A percentile compares a stretch with the other conserved stretches of the same genome.
phyloP scores from a whole-genome alignment of 2,888 invertebrate genomes.

The Eristalis pertinax region DNA sequence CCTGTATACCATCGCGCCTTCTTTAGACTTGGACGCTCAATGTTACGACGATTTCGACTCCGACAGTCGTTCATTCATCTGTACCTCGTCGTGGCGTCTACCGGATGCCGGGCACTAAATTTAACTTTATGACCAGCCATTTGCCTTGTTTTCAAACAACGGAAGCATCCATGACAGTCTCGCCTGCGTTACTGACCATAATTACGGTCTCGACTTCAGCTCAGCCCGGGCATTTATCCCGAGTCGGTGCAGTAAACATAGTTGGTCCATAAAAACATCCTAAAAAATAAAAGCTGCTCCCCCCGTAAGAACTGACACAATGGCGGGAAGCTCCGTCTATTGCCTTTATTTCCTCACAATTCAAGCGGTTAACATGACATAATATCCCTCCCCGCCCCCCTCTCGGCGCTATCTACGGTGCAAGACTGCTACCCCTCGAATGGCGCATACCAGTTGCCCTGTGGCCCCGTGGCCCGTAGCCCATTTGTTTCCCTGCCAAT shows the following conservation, averaged over 20 bases:
- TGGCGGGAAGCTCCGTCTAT: background rate
- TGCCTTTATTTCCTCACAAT: background rate
- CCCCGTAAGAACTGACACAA: background rate
- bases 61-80: background rate
- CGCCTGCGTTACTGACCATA: background rate
- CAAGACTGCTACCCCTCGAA: background rate
- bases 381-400: background rate
- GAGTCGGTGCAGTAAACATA: background rate
- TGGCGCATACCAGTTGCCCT: background rate
- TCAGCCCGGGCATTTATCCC: background rate
- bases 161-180: background rate
- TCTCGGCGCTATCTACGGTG: background rate
- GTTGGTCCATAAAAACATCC: background rate
- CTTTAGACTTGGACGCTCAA: background rate
- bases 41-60: background rate
- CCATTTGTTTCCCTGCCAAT: conserved; percentile 40
- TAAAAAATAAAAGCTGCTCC: background rate
- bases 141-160: background rate
- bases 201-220: background rate
- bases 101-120: background rate
- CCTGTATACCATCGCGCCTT: too few relatives aligned
- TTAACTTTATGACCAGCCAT: background rate
- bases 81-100: background rate
- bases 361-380: background rate
- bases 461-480: background rate